Percentiles rank a stretch among this genome's conserved stretches.
Conservation (phyloP, 2,888 invertebrate species). For the Anagyrus pseudococci region DNA sequence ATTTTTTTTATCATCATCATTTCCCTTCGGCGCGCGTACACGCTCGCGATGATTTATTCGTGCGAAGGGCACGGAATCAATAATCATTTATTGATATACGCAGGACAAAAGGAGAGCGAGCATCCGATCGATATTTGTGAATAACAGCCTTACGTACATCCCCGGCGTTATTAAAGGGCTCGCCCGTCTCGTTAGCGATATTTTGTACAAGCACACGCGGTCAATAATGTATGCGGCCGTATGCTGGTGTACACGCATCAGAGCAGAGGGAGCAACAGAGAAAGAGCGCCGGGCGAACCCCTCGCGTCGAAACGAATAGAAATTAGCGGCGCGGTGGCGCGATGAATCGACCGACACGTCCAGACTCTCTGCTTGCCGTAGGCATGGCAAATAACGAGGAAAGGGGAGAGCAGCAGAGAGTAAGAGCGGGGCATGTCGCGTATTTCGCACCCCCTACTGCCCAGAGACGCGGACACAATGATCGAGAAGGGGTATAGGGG, state of each 20-base stretch:
- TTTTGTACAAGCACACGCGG: conserved; percentile 8
- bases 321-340: conserved; percentile 30
- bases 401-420: not conserved
- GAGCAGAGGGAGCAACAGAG: not conserved
- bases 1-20: too few species aligned
- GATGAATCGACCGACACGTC: conserved; percentile 28
- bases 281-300: not conserved
- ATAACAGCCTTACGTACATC: not conserved
- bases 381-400: too few species aligned
- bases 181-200: conserved; percentile 29
- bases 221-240: not conserved
- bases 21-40: too few species aligned
- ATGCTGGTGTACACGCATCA: not conserved
- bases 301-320: conserved; percentile 24
- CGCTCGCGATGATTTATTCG: too few species aligned
- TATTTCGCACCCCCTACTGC: conserved; percentile 38
- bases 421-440: conserved; percentile 35
- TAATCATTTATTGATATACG: not conserved
- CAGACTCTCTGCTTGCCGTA: too few species aligned
- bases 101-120: not conserved
- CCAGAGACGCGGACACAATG: conserved; percentile 34
- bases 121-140: not conserved
- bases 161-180: not conserved
- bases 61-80: too few species aligned
- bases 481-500: conserved; percentile 27